Percentiles rank a stretch among this genome's conserved stretches.
Evolutionary conservation across 2,113 vertebrate genomes (phyloP).

Genomic region (Burhinus bistriatus): DNA sequence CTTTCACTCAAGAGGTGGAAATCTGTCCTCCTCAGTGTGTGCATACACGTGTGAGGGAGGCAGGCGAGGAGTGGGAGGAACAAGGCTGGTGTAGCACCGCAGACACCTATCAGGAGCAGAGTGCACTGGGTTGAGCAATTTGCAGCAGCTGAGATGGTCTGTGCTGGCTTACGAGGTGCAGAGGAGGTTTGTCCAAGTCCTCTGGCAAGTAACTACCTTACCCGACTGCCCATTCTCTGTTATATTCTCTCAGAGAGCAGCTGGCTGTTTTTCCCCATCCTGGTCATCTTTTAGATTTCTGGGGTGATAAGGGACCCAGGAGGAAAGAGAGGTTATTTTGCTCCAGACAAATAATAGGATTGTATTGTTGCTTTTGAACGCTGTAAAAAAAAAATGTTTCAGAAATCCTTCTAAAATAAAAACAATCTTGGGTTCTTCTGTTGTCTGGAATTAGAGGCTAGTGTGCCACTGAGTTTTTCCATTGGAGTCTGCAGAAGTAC

Average conservation of each 20-base stretch:
- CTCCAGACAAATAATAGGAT: not conserved
- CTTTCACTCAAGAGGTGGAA: conserved; percentile 10
- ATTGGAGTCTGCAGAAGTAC: not conserved
- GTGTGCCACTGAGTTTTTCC: not conserved
- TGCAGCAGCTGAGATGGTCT: not conserved
- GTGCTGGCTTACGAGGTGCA: not conserved
- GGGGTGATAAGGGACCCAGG: not conserved
- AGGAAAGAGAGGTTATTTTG: not conserved
- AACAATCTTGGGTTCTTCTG: not conserved
- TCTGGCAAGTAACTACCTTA: not conserved
- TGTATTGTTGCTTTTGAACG: not conserved
- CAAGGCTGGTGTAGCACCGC: not conserved
- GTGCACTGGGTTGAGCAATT: not conserved
- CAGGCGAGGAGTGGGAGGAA: not conserved
- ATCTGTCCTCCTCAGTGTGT: not conserved
- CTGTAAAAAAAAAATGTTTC: not conserved
- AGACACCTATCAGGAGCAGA: not conserved
- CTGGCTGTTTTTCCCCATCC: not conserved
- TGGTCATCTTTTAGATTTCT: not conserved
- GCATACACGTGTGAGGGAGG: not conserved
- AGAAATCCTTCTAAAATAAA: not conserved
- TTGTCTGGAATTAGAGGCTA: not conserved
- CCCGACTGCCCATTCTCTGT: not conserved
- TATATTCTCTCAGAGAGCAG: not conserved
- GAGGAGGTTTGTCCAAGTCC: not conserved